A percentile compares a stretch with the other conserved stretches of the same genome.
Evolutionary conservation across 2,888 invertebrate genomes (phyloP).

Genomic region (Amphipyra berbera): DNA sequence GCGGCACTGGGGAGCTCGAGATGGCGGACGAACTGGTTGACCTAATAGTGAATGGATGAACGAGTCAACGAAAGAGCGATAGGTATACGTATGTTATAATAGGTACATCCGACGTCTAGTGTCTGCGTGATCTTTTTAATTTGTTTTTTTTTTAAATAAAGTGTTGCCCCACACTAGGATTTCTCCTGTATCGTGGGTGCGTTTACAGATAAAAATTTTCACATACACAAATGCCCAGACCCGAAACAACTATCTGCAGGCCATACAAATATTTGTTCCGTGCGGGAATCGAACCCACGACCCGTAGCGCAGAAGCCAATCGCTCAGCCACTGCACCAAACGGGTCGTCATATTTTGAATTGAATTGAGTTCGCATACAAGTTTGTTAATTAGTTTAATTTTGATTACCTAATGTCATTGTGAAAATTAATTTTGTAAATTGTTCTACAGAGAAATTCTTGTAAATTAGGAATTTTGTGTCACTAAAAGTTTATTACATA

Average conservation of each 20-base stretch:
- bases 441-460: not conserved
- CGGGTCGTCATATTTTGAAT: not conserved
- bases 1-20: conserved; percentile 61
- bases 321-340: too few relatives aligned
- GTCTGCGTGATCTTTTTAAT: too few relatives aligned
- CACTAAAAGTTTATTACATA: not conserved
- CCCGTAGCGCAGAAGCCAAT: too few relatives aligned
- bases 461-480: not conserved
- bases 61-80: conserved; percentile 35
- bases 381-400: conserved; percentile 16
- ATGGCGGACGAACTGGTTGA: conserved; percentile 56
- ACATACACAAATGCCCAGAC: too few relatives aligned
- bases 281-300: too few relatives aligned
- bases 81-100: not conserved
- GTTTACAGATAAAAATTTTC: too few relatives aligned
- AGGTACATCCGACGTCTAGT: too few relatives aligned
- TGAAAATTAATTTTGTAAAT: not conserved
- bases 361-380: conserved; percentile 18
- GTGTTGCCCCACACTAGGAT: too few relatives aligned
- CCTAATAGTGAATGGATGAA: conserved; percentile 57
- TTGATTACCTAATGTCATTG: conserved; percentile 4
- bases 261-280: too few relatives aligned
- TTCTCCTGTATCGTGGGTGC: too few relatives aligned
- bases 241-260: too few relatives aligned
- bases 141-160: too few relatives aligned